Percentiles rank a stretch among this genome's conserved stretches.
Conservation (phyloP, 2,113 vertebrate species). For the Sclerurus mexicanus region DNA sequence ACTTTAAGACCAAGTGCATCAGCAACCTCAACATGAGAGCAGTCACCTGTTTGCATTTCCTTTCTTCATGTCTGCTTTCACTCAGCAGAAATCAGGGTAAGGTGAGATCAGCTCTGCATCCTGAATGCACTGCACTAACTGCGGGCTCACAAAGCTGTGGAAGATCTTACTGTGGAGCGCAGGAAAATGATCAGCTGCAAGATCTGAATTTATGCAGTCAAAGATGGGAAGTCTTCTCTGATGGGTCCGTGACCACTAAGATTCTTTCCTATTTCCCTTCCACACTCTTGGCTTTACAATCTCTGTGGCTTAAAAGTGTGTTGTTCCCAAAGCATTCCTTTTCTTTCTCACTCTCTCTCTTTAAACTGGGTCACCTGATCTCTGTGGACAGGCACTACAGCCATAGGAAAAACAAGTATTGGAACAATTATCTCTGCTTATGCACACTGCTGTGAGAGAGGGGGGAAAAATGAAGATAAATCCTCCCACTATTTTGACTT, state of each 20-base stretch:
- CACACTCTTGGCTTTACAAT: not conserved
- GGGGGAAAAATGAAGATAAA: not conserved
- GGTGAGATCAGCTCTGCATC: not conserved
- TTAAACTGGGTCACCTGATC: not conserved
- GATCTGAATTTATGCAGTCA: not conserved
- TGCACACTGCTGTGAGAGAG: accelerated
- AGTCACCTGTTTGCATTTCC: not conserved
- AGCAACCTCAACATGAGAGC: not conserved
- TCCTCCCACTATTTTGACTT: not conserved
- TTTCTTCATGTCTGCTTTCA: not conserved
- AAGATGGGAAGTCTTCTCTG: not conserved
- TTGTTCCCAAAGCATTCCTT: not conserved
- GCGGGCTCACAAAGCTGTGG: not conserved
- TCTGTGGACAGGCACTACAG: not conserved
- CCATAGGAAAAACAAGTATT: not conserved
- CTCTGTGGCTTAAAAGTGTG: not conserved
- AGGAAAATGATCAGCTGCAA: not conserved
- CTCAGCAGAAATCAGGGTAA: not conserved
- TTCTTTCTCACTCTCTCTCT: not conserved
- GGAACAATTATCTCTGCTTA: not conserved
- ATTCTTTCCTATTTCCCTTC: not conserved
- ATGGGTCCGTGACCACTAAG: not conserved
- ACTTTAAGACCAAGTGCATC: not conserved
- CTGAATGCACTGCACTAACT: not conserved
- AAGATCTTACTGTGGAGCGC: not conserved